These are phyloP conservation scores for Pseudachorutes palmiensis DNA, from an alignment of 1,140 invertebrate genomes.

Conservation along the genomic window DNA sequence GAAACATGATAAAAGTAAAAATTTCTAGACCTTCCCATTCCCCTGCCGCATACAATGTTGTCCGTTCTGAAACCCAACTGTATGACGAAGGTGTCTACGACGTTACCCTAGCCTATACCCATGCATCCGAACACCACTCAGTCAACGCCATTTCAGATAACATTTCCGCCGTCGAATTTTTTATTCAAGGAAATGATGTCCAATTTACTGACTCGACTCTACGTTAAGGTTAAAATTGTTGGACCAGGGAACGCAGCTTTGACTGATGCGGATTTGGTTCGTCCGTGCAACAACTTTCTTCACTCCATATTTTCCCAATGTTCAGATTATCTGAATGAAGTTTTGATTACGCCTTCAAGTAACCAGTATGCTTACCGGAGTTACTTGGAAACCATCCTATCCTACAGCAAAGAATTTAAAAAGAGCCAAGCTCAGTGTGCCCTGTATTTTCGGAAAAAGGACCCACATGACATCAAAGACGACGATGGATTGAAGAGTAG, in stretches of 20 bases:
- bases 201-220: conserved; percentile 43
- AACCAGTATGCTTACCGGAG: conserved; percentile 44
- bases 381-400: conserved; percentile 44
- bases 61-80: conserved; percentile 42
- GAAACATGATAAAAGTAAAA: conserved; percentile 8
- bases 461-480: conserved; percentile 26
- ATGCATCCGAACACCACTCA: conserved; percentile 43
- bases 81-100: conserved; percentile 44
- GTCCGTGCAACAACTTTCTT: conserved; percentile 43
- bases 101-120: conserved; percentile 42
- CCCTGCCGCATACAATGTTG: conserved; percentile 21
- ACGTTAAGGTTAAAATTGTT: conserved; percentile 40
- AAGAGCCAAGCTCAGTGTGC: conserved; percentile 41
- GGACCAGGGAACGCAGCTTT: conserved; percentile 30
- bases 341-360: conserved; percentile 43
- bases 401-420: conserved; percentile 42
- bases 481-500: conserved; percentile 35
- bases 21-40: not conserved
- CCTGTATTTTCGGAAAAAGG: conserved; percentile 30
- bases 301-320: conserved; percentile 44
- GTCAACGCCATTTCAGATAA: conserved; percentile 41
- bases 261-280: conserved; percentile 20
- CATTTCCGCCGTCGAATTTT: conserved; percentile 42
- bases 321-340: conserved; percentile 45
- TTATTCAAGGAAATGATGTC: conserved; percentile 40